A percentile compares a stretch with the other conserved stretches of the same genome.
Conservation (phyloP, 2,113 vertebrate genomes). For the Panurus biarmicus region DNA sequence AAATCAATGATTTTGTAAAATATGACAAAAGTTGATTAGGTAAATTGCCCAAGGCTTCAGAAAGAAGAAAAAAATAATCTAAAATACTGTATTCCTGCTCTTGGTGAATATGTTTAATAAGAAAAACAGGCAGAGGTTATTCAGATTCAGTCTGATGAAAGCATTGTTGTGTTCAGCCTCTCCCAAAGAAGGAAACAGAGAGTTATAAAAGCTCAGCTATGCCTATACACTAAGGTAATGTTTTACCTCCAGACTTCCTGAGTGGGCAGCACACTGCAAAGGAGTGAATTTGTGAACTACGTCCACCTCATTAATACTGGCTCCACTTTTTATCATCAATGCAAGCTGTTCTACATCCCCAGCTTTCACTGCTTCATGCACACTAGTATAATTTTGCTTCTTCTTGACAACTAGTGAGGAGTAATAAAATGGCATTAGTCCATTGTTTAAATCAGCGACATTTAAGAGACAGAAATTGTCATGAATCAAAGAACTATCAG, state of each 20-base stretch:
- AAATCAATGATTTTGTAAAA: not conserved
- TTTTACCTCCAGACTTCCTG: conserved; percentile 81
- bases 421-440: not conserved
- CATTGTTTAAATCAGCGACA: not conserved
- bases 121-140: not conserved
- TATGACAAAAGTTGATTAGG: not conserved
- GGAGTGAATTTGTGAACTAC: conserved; percentile 71
- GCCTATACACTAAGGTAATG: not conserved
- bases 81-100: not conserved
- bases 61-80: not conserved
- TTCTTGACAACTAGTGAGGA: conserved; percentile 51
- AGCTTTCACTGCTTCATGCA: conserved; percentile 71
- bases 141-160: not conserved
- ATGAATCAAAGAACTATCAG: not conserved
- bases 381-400: conserved; percentile 31
- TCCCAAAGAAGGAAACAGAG: not conserved
- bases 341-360: conserved; percentile 71
- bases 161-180: not conserved
- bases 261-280: conserved; percentile 77
- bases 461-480: not conserved
- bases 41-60: not conserved
- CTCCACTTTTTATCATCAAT: conserved; percentile 58
- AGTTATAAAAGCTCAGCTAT: not conserved
- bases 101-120: not conserved
- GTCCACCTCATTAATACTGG: conserved; percentile 70